Base-by-base conservation (phyloP, 2,888 invertebrate genomes). In the Philonicus albiceps region DNA sequence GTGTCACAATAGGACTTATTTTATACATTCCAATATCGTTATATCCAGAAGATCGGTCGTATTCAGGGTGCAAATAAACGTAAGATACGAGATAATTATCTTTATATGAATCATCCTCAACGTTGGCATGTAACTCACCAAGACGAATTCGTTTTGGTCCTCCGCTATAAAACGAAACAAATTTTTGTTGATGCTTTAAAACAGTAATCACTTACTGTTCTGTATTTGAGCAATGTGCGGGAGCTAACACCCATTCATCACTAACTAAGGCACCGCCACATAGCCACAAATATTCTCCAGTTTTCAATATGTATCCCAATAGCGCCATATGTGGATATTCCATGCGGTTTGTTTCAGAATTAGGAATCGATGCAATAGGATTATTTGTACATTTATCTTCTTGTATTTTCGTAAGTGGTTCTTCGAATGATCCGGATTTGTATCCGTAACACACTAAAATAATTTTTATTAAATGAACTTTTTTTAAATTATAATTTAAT, bases 201-300 rank as follows among this genome's bases (percentile, higher is more conserved):
- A 43, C 6, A 43, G 13, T 16, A 16, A 0, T 43, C 16, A 43
- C 40, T 43, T 3, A 43, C 40, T 53, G 0, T 53, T 53, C 87
- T 92, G 40, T 3, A 92, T 31, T 90, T 88, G 88, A 94, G 40
- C 40, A 95, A 89, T 95, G 94, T 0, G 94, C 94, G 2, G 94
- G 94, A 2, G 94, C 94, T 49, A 94, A 89, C 2, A 94, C 92
- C 90, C 92, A 93, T 72, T 90, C 90, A 8, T 93, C 91, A 75
- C 93, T 93, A 27, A 95, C 92, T 40, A 95, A 89, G 0, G 93
- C 92, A 1, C 94, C 95, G 3, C 94, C 94, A 89, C 94, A 94
- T 0, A 80, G 37, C 92, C 92, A 93, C 37, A 19, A 19, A 75
- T 75, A 85, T 72, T 86, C 87, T 34, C 86, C 53, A 43, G 84